phyloP scores from a whole-genome alignment of 2,113 vertebrate species.

The Upupa epops region DNA sequence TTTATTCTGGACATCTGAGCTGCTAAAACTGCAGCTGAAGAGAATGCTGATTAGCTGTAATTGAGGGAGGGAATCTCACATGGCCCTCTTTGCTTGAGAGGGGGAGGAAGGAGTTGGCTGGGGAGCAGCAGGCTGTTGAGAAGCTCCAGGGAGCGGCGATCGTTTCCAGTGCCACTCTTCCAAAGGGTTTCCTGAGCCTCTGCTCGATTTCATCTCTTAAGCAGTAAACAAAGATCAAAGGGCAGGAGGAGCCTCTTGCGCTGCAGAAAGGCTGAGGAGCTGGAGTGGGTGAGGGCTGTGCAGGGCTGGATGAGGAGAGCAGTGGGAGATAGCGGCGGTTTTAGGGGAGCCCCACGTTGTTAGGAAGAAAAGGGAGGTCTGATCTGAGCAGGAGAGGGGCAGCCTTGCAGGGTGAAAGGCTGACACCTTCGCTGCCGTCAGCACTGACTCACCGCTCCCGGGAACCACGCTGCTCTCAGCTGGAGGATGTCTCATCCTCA shows the following conservation, averaged over 20 bases:
- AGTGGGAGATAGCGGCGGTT: too few relatives aligned
- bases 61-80: conserved; percentile 52
- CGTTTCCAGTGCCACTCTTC: conserved; percentile 2
- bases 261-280: not conserved
- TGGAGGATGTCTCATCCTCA: too few relatives aligned
- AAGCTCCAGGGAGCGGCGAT: not conserved
- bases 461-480: not conserved
- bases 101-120: conserved; percentile 27
- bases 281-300: not conserved
- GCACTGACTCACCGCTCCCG: not conserved
- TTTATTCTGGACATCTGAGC: conserved; percentile 64
- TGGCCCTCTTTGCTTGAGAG: conserved; percentile 46
- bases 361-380: not conserved
- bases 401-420: not conserved
- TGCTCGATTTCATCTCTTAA: conserved; percentile 42
- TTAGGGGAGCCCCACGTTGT: too few relatives aligned
- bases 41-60: conserved; percentile 51
- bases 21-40: conserved; percentile 51
- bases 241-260: not conserved
- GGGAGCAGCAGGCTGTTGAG: not conserved
- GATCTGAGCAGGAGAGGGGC: not conserved
- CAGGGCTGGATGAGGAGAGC: not conserved
- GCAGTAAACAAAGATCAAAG: not conserved
- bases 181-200: conserved; percentile 2
- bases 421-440: not conserved